Percentiles rank a stretch among this genome's conserved stretches.
These are phyloP conservation scores for Ramphastos sulfuratus DNA, from an alignment of 2,113 vertebrate species.

Conservation along the genomic window DNA sequence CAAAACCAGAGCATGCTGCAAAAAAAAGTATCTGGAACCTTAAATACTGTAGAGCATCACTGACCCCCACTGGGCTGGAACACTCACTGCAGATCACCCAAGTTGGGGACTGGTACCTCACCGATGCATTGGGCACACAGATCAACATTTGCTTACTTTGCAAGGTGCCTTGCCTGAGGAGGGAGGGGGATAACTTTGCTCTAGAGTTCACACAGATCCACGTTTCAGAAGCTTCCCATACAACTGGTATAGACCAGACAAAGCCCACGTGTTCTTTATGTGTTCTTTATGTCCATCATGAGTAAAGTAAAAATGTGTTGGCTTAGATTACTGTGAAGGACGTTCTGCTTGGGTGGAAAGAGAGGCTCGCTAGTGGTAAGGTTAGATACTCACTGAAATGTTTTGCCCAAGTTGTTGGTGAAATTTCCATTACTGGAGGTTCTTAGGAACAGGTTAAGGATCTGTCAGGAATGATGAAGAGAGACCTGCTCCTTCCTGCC, in stretches of 20 bases:
- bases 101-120: not conserved
- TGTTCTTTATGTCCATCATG: fast-evolving
- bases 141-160: not conserved
- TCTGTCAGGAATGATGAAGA: not conserved
- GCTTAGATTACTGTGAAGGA: not conserved
- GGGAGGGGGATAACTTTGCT: not conserved
- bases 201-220: not conserved
- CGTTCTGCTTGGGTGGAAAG: not conserved
- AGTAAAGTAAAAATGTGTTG: not conserved
- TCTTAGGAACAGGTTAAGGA: not conserved
- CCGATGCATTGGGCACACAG: fast-evolving
- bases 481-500: not conserved
- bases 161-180: not conserved
- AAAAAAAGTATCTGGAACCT: slow-evolving; percentile 10
- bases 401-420: not conserved
- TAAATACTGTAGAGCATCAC: slow-evolving; percentile 58
- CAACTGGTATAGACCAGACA: not conserved
- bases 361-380: not conserved
- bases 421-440: not conserved
- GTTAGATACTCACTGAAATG: not conserved
- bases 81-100: slow-evolving; percentile 42
- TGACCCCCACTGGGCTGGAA: slow-evolving; percentile 68
- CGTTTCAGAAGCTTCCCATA: not conserved
- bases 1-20: not conserved
- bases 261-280: not conserved